phyloP scores from a whole-genome alignment of 2,113 vertebrate genomes.

The Cyphomyrus discorhynchus region DNA sequence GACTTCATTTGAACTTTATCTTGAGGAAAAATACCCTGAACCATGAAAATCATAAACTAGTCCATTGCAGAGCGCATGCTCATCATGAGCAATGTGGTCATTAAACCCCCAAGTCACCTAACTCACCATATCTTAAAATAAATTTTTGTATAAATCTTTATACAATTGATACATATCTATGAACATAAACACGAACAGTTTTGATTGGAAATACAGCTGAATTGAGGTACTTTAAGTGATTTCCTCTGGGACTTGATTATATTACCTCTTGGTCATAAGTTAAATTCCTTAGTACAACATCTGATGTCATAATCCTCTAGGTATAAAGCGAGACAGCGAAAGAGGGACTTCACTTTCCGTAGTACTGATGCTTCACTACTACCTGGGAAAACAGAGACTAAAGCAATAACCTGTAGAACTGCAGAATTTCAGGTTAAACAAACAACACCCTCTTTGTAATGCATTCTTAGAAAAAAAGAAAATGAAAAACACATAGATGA shows the following conservation, averaged over 20 bases:
- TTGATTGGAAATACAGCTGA: neutral
- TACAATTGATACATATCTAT: neutral
- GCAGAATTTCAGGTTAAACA: neutral
- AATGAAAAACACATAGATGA: neutral
- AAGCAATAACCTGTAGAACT: neutral
- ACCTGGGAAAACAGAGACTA: neutral
- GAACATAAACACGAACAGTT: neutral
- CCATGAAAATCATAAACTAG: neutral
- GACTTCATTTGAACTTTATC: neutral
- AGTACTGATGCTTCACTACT: neutral
- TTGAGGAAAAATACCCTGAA: neutral
- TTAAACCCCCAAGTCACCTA: neutral
- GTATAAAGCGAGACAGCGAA: neutral
- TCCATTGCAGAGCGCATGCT: neutral
- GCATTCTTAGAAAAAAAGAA: neutral
- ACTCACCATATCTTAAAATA: neutral
- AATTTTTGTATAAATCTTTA: neutral
- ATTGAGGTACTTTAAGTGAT: neutral
- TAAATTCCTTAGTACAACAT: neutral
- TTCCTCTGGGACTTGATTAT: neutral
- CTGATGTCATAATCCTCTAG: neutral
- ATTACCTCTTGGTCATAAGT: neutral
- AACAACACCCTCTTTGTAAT: neutral
- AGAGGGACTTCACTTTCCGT: neutral
- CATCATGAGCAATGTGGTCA: neutral